These are phyloP conservation scores for Catalaphyllia jardinei DNA, from an alignment of 64 coral and sea anemone genomes.

Conservation along the genomic window DNA sequence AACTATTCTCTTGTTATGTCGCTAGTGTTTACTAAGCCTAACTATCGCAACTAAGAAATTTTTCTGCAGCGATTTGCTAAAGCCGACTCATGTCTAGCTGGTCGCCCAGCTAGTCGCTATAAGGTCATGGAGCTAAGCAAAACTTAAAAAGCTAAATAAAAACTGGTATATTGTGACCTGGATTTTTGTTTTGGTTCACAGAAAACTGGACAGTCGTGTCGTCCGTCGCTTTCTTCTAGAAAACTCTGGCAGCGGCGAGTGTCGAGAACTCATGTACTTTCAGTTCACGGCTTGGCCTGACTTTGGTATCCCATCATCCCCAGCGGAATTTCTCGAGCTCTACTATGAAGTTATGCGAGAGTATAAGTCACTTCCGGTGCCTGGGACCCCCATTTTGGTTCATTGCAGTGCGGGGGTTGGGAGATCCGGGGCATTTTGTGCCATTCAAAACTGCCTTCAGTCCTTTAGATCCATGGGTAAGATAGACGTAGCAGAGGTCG, in stretches of 20 bases:
- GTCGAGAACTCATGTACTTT: conserved; percentile 50
- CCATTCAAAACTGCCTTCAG: conserved; percentile 39
- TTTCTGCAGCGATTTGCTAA: too few species aligned
- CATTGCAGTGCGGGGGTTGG: conserved; percentile 70
- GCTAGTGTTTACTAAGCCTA: too few species aligned
- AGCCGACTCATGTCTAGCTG: too few species aligned
- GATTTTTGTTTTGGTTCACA: not conserved
- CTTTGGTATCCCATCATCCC: conserved; percentile 65
- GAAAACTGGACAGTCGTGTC: conserved; percentile 62
- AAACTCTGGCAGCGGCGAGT: conserved; percentile 48
- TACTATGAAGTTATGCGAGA: conserved; percentile 43
- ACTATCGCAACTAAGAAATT: too few species aligned
- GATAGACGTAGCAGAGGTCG: conserved; percentile 32
- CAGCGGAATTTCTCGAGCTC: conserved; percentile 51
- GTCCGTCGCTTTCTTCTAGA: conserved; percentile 53
- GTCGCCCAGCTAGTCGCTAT: too few species aligned
- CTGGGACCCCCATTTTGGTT: conserved; percentile 38
- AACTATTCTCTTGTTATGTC: too few species aligned
- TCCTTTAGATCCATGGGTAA: conserved; percentile 41
- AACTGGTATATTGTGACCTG: too few species aligned
- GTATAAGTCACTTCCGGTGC: conserved; percentile 22
- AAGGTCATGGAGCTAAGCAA: too few species aligned
- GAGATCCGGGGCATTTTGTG: conserved; percentile 56
- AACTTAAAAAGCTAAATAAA: too few species aligned
- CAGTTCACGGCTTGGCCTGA: conserved; percentile 67